Percentiles rank a stretch among this genome's conserved stretches.
Conservation (phyloP, 2,888 invertebrate species). For the Urechis unicinctus region DNA sequence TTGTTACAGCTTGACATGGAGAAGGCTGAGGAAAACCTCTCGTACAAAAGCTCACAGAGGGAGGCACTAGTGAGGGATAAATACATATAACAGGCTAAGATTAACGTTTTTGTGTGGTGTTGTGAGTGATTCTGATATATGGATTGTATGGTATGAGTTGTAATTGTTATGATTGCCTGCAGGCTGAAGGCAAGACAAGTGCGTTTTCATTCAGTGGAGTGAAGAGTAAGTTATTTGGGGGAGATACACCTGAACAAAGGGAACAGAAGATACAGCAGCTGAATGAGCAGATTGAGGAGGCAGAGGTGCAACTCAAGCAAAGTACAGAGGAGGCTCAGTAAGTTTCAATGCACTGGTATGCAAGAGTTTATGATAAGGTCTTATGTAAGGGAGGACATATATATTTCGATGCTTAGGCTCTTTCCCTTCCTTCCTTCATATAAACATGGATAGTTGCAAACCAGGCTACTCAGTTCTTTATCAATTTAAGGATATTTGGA, state of each 20-base stretch:
- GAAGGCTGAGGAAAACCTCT: conserved; percentile 63
- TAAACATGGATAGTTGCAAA: too few species aligned
- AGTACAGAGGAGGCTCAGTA: conserved; percentile 39
- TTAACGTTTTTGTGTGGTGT: not conserved
- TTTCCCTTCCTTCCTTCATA: too few species aligned
- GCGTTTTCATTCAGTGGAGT: conserved; percentile 44
- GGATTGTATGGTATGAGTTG: not conserved
- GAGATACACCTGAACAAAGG: conserved; percentile 45
- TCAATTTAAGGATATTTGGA: too few species aligned
- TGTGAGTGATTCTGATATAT: not conserved
- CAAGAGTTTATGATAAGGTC: too few species aligned
- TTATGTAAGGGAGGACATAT: too few species aligned
- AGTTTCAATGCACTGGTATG: too few species aligned
- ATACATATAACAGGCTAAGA: not conserved
- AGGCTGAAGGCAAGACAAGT: conserved; percentile 40
- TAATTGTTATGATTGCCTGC: not conserved
- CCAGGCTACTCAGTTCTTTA: too few species aligned
- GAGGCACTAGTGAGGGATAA: conserved; percentile 42
- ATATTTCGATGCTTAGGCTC: too few species aligned
- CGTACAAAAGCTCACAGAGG: conserved; percentile 53
- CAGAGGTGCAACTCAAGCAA: conserved; percentile 34
- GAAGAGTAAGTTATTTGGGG: conserved; percentile 46
- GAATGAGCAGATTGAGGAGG: conserved; percentile 44
- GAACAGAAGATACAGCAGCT: conserved; percentile 44
- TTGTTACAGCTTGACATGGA: conserved; percentile 67